Evolutionary conservation across 1,140 invertebrate species (phyloP), one percentile per base, ranked within the genome.

Genomic region (Drosophila kohkoa): DNA sequence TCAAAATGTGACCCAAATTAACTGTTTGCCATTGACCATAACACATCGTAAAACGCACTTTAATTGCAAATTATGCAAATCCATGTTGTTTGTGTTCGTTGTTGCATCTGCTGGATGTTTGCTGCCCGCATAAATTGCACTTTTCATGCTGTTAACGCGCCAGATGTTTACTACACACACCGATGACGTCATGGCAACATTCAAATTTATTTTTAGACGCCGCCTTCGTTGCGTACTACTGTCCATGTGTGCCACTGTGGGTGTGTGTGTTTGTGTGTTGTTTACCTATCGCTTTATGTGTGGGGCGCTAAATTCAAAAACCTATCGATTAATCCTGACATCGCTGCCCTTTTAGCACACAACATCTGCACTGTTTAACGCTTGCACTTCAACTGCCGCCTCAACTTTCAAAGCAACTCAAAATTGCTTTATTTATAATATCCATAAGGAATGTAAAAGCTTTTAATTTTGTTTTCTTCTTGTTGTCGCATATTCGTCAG

Each of bases 141-240:
- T 89, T 88, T 89, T 69, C 54, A 49, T 72, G 51, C 20, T 52
- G 41, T 60, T 71, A 62, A 78, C 45, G 63, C 65, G 66, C 77
- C 83, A 88, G 83, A 88, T 88, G 83, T 88, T 89, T 81, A 71
- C 75, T 71, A 49, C 85, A 38, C 20, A 8, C 30, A 58, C n/a
- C 68, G 67, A 81, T 88, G 83, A 88, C 83, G 85, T 88, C 83
- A 88, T 81, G 57, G 52, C 16, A 55, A 74, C 77, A 89, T 73
- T 89, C 63, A 79, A 89, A 88, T 85, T 75, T 88, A 88, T 88
- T 85, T 78, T 71, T 89, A 88, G 76, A 77, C 63, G 64, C 72
- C 46, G 68, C 28, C 20, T 25, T 25, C 65, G 54, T n/a, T 30
- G 25, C 13, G n/a, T 11, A 43, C 28, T 48, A 20, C 13, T 25